Base-by-base conservation (phyloP, 1,140 invertebrate genomes). In the Drosophila simulans region DNA sequence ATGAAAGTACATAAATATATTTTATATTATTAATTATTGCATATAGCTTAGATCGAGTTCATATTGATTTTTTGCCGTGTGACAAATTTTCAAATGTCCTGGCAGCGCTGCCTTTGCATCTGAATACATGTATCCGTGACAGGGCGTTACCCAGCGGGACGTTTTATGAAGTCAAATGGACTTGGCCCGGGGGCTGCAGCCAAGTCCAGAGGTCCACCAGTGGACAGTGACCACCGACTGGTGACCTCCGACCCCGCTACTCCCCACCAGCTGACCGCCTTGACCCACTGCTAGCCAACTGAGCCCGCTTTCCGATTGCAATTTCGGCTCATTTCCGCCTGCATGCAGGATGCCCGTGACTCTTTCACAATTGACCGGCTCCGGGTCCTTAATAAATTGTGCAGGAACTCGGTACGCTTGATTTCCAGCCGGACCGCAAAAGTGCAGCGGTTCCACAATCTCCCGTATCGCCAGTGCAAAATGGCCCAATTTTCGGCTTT, bases 261-360 rank as follows among this genome's bases (percentile, higher is more conserved):
- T 22, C 22, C 12, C 45, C 5, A 45, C 27, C 51, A 35, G 27
- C 52, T 25, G 27, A 70, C 66, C 63, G 63, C 66, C 66, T 70
- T 74, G 71, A 74, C 71, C 71, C 66, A 59, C 54, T 72, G 46
- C 43, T 71, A 37, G 54, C 34, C n/a, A 34, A 43, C 52, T n/a
- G 57, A 43, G 46, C 15, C 17, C 46, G 34, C 34, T 43, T 70
- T 70, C 59, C 64, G 82, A 68, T 66, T 88, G 66, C 82, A 86
- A 83, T 75, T 85, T 86, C 76, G 79, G 63, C 78, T 74, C 77
- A 73, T 66, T 86, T 85, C 82, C 73, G 80, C 60, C 64, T 75
- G 71, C 71, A 75, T 65, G 70, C 69, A 64, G 73, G 54, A 68
- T 77, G 64, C 46, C 51, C 64, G 60, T 76, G 71, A 80, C 76